phyloP scores from a whole-genome alignment of 2,113 vertebrate genomes.

The Brachyistius frenatus region DNA sequence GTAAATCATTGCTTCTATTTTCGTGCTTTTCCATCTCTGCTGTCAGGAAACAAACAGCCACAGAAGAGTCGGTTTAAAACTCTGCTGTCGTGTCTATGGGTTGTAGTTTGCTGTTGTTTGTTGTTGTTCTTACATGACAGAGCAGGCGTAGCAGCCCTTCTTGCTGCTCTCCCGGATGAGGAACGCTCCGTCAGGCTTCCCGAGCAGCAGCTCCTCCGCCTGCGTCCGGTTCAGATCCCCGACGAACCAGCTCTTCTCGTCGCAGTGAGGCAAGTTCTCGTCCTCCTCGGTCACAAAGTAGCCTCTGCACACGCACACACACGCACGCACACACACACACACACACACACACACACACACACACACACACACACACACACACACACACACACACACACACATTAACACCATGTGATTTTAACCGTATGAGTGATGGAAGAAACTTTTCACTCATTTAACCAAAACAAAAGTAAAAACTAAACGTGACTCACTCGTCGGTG shows the following conservation, averaged over 20 bases:
- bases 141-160: slow-evolving; percentile 98
- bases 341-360: no score
- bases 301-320: slow-evolving; percentile 77
- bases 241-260: slow-evolving; percentile 98
- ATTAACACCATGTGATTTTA: no score
- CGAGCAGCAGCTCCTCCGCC: slow-evolving; percentile 93
- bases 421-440: no score
- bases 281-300: slow-evolving; percentile 94
- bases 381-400: background rate
- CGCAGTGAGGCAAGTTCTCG: slow-evolving; percentile 92
- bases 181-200: slow-evolving; percentile 94
- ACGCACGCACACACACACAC: background rate
- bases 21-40: no score
- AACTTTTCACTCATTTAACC: no score
- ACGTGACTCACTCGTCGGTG: slow-evolving; percentile 91
- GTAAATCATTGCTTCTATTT: no score
- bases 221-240: slow-evolving; percentile 93
- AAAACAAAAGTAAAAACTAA: background rate
- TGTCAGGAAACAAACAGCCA: no score
- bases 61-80: no score
- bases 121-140: slow-evolving; percentile 96
- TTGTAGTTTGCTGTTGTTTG: background rate
- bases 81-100: no score
- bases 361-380: slow-evolving; percentile 9
- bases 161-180: slow-evolving; percentile 98